Evolutionary conservation across 2,797 vertebrate genomes (phyloP), one percentile per base, ranked within the genome.

Genomic region (Rousettus madagascariensis): DNA sequence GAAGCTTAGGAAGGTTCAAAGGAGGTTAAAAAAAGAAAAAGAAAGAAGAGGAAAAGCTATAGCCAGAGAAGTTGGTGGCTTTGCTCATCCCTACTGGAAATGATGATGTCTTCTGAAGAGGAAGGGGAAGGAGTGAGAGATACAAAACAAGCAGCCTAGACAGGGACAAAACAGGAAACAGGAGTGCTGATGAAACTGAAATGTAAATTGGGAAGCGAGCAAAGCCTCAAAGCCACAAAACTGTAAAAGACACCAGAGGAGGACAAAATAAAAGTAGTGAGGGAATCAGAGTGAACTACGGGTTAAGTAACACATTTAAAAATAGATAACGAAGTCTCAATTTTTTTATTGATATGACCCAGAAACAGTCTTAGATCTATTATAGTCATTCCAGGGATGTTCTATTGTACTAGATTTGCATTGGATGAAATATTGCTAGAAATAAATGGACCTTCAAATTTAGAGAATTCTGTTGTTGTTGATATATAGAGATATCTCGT

Each of bases 141-240:
- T n/a, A 80, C n/a, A 46, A 97, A 96, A 61, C 72, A 3, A 10
- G 65, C 96, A 90, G 72, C 28, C 0, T 0, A 55, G 91, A 89
- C 5, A 1, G 36, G 84, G 94, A 95, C 93, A 96, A 97, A 97
- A 97, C 97, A 98, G 98, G 98, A 98, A 98, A 86, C 84, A 22
- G 43, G 68, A 95, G 79, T 92, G 91, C 1, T 6, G 83, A 63
- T 57, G 30, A 86, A 86, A 93, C 95, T 53, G 90, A 97, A 96
- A 69, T 71, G 38, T 46, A 57, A 36, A 24, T 38, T 4, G 22
- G 94, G 89, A 95, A 63, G 84, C 77, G 8, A 63, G 36, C 59
- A 46, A 68, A 22, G 65, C 49, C 26, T 72, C 61, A 46, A 82
- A 93, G 88, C 79, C 66, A 30, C 41, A 17, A 63, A 55, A 72